Conservation (phyloP, 1,140 invertebrate species). For the Trichomalopsis sarcophagae region DNA sequence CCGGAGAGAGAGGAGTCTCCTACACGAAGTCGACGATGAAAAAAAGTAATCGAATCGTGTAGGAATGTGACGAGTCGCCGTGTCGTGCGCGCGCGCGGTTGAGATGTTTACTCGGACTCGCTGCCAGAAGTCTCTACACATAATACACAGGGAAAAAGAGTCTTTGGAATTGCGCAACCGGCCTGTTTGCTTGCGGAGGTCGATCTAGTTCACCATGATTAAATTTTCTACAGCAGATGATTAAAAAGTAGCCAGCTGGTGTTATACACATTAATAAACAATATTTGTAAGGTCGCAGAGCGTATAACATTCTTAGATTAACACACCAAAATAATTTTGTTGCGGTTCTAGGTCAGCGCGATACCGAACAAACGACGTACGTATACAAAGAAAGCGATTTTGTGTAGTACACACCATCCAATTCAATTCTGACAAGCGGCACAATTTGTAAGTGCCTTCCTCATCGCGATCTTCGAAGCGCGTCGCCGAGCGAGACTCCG, state of each 20-base stretch:
- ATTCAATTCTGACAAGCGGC: neutral
- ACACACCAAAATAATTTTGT: neutral
- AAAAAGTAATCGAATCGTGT: constrained; percentile 50
- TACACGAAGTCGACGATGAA: constrained; percentile 7
- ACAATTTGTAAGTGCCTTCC: neutral
- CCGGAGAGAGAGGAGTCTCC: neutral
- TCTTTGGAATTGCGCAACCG: neutral
- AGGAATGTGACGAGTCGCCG: constrained; percentile 35
- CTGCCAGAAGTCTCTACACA: neutral
- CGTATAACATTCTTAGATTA: neutral
- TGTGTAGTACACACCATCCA: neutral
- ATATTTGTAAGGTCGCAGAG: no score
- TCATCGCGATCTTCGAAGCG: neutral
- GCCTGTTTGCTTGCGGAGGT: neutral
- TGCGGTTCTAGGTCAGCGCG: neutral
- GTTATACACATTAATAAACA: neutral
- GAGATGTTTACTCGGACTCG: constrained; percentile 13
- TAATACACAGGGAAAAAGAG: neutral
- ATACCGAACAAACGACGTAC: neutral
- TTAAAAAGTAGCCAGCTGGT: neutral
- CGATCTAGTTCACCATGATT: neutral
- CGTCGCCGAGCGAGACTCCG: neutral
- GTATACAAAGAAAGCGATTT: neutral
- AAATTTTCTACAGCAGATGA: neutral
- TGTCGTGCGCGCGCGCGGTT: neutral